A percentile compares a stretch with the other conserved stretches of the same genome.
phyloP scores from a whole-genome alignment of 2,113 vertebrate species.

The Rousettus leschenaultii region DNA sequence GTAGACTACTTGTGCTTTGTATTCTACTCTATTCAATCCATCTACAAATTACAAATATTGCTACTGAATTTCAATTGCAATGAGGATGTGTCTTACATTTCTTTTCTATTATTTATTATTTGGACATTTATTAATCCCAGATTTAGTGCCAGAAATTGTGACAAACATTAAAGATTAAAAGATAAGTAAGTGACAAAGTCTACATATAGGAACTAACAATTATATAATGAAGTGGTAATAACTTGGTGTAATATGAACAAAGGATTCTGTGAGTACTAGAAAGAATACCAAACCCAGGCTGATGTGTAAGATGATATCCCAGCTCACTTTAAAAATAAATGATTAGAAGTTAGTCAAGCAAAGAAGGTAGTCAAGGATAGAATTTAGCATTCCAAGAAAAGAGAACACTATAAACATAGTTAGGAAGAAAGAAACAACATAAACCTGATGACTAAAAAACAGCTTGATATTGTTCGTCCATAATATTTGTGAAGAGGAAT shows the following conservation, averaged over 20 bases:
- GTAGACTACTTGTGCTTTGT: not conserved
- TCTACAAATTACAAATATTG: not conserved
- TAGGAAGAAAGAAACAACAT: not conserved
- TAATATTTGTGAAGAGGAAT: not conserved
- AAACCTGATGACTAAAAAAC: not conserved
- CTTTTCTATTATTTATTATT: not conserved
- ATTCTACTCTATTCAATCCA: not conserved
- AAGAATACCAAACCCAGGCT: not conserved
- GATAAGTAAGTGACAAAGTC: not conserved
- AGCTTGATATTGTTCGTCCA: not conserved
- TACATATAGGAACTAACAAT: not conserved
- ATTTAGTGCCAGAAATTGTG: not conserved
- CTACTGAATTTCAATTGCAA: not conserved
- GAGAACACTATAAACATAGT: not conserved
- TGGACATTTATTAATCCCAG: not conserved
- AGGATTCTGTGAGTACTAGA: not conserved
- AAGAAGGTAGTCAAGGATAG: not conserved
- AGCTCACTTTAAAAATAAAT: not conserved
- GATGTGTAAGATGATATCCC: not conserved
- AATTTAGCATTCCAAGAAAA: not conserved
- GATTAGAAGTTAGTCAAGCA: not conserved
- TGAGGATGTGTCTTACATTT: not conserved
- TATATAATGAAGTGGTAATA: not conserved
- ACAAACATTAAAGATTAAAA: not conserved
- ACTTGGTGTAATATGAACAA: not conserved